phyloP scores from a whole-genome alignment of 2,113 vertebrate genomes.

The Carollia perspicillata region DNA sequence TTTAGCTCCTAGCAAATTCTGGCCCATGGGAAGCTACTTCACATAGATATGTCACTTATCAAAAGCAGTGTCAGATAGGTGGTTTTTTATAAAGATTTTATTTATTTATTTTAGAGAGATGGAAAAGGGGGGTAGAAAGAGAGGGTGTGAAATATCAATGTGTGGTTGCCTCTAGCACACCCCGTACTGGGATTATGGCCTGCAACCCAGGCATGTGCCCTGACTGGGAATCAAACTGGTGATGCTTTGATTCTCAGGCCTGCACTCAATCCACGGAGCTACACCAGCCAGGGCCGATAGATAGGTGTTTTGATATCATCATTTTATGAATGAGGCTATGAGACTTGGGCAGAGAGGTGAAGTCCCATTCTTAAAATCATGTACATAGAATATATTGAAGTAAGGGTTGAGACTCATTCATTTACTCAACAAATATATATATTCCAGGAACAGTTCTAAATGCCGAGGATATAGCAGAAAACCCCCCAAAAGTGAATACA shows the following conservation, averaged over 20 bases:
- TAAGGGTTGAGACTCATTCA: background rate
- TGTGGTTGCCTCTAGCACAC: no score
- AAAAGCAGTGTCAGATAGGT: background rate
- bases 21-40: background rate
- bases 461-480: background rate
- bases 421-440: constrained; percentile 8
- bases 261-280: no score
- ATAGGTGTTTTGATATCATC: background rate
- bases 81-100: no score
- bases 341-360: background rate
- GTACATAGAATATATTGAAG: background rate
- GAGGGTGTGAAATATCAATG: no score
- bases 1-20: background rate
- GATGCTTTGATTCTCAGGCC: no score
- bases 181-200: no score
- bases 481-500: background rate
- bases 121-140: no score
- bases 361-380: background rate
- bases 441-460: background rate
- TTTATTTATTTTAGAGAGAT: no score
- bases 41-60: background rate
- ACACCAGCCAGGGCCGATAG: no score
- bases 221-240: no score
- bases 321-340: background rate
- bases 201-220: no score